Conservation (phyloP, 1,140 invertebrate species). For the Thaumetopoea pityocampa region DNA sequence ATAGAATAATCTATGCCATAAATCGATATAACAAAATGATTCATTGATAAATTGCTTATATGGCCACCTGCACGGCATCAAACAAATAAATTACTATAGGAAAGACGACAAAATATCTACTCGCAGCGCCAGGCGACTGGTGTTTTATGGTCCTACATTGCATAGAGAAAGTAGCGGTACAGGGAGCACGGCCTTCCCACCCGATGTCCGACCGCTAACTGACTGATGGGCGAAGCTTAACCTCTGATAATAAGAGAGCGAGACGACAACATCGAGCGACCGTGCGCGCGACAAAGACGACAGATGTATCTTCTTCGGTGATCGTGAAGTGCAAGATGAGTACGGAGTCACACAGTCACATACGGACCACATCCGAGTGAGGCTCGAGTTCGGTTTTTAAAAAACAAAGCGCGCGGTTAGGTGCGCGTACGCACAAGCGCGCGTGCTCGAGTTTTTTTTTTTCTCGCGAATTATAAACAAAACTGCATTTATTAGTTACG, state of each 20-base stretch:
- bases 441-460: constrained; percentile 49
- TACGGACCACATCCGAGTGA: constrained; percentile 68
- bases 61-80: constrained; percentile 41
- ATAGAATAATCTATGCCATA: constrained; percentile 2
- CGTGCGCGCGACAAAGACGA: constrained; percentile 41
- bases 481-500: constrained; percentile 23
- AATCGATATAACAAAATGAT: constrained; percentile 30
- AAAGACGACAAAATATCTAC: constrained; percentile 43
- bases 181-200: constrained; percentile 56
- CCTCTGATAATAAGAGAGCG: constrained; percentile 70
- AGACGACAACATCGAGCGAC: constrained; percentile 33
- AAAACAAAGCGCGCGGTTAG: constrained; percentile 54
- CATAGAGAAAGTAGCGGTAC: constrained; percentile 67
- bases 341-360: constrained; percentile 74
- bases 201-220: constrained; percentile 64
- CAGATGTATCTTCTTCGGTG: constrained; percentile 68
- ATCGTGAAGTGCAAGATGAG: constrained; percentile 71
- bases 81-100: constrained; percentile 45
- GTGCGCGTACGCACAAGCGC: constrained; percentile 56
- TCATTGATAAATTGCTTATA: constrained; percentile 33
- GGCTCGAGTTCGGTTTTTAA: constrained; percentile 53
- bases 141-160: constrained; percentile 50
- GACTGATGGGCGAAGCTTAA: constrained; percentile 67
- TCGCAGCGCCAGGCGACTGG: constrained; percentile 47
- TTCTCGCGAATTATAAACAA: constrained; percentile 29